Evolutionary conservation across 2,113 vertebrate species (phyloP).

Genomic region (Struthidea cinerea): DNA sequence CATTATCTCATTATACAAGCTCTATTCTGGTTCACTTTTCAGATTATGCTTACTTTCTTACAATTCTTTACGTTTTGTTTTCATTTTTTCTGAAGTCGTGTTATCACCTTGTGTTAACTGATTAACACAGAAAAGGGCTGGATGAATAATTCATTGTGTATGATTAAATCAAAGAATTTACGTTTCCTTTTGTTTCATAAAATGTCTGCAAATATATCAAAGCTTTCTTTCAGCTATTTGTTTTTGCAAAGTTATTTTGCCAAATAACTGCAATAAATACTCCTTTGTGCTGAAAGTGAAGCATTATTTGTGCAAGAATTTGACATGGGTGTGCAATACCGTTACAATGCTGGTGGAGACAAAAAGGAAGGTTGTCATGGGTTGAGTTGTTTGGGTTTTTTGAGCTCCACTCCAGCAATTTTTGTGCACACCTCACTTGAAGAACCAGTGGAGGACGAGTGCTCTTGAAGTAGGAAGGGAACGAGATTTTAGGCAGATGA

Average conservation of each 20-base stretch:
- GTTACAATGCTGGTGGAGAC: neutral
- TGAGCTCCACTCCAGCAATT: neutral
- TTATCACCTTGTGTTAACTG: constrained; percentile 47
- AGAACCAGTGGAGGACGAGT: neutral
- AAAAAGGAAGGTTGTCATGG: neutral
- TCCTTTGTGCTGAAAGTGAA: neutral
- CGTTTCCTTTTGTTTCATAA: constrained; percentile 49
- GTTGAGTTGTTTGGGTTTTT: neutral
- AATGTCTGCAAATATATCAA: constrained; percentile 52
- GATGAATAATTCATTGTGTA: constrained; percentile 53
- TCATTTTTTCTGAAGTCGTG: constrained; percentile 1
- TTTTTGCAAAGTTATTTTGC: constrained; percentile 33
- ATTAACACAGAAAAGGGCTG: constrained; percentile 34
- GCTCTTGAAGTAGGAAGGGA: neutral
- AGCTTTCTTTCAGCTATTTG: constrained; percentile 46
- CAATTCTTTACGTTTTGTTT: neutral
- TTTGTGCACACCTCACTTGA: neutral
- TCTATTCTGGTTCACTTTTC: neutral
- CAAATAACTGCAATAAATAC: constrained; percentile 47
- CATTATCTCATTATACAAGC: neutral
- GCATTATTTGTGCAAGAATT: neutral
- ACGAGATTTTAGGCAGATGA: neutral
- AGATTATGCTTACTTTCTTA: constrained; percentile 1
- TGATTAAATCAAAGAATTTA: constrained; percentile 57
- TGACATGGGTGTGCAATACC: neutral